These are phyloP conservation scores for Eretmocerus hayati DNA, from an alignment of 2,888 invertebrate species.

Conservation along the genomic window DNA sequence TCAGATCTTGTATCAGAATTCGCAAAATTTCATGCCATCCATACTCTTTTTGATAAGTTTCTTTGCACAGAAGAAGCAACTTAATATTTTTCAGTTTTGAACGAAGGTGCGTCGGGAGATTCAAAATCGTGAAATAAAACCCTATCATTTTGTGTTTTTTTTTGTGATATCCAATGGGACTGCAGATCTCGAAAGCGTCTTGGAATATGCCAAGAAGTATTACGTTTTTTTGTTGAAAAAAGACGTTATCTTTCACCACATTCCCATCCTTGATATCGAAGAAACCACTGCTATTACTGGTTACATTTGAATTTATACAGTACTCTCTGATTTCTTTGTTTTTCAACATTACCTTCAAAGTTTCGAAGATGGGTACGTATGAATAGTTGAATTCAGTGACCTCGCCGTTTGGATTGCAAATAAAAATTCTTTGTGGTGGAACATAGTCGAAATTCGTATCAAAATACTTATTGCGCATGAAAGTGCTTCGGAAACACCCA, in stretches of 20 bases:
- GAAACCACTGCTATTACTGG: too few relatives aligned
- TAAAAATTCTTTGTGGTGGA: too few relatives aligned
- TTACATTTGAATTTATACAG: too few relatives aligned
- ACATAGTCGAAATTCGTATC: too few relatives aligned
- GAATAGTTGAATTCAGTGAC: too few relatives aligned
- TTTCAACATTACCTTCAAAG: too few relatives aligned
- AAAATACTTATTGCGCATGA: too few relatives aligned
- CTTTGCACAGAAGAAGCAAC: conserved; percentile 14
- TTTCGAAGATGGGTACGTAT: too few relatives aligned
- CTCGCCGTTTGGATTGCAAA: too few relatives aligned
- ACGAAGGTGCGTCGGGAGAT: conserved; percentile 17
- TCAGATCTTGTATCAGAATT: conserved; percentile 18
- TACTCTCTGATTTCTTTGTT: too few relatives aligned
- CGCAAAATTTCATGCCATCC: conserved; percentile 18
- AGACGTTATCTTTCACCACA: background rate
- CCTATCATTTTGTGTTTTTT: background rate
- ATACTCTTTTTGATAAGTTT: conserved; percentile 17
- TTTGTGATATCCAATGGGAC: background rate
- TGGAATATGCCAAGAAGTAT: background rate
- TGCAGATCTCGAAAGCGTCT: background rate
- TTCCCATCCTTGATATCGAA: background rate
- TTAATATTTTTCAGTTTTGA: conserved; percentile 18
- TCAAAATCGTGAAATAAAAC: conserved; percentile 20
- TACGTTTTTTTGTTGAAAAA: background rate
- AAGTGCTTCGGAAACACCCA: too few relatives aligned